A percentile compares a stretch with the other conserved stretches of the same genome.
These are phyloP conservation scores for Crioceris asparagi DNA, from an alignment of 2,888 invertebrate genomes.

Conservation along the genomic window DNA sequence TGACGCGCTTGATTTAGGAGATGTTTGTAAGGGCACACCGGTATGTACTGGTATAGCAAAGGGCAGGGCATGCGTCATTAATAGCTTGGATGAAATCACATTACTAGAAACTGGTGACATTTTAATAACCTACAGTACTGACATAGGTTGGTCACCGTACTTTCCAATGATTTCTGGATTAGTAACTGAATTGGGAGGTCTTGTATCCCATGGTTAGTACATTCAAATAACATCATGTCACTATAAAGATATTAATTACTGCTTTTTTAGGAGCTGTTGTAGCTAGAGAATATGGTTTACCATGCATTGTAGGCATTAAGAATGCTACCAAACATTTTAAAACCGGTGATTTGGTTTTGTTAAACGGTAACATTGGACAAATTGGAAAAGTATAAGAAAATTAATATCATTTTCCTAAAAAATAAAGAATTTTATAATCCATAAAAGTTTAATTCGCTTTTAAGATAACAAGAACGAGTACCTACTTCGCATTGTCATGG, in stretches of 20 bases:
- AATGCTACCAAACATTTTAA: conserved; percentile 55
- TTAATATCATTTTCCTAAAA: neutral
- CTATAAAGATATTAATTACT: neutral
- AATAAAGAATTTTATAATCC: too few species aligned
- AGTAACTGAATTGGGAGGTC: conserved; percentile 72
- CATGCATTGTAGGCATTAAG: conserved; percentile 67
- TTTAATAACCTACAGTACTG: conserved; percentile 64
- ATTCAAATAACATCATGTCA: conserved; percentile 1
- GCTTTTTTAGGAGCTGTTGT: conserved; percentile 61
- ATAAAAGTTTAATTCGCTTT: too few species aligned
- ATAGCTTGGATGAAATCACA: conserved; percentile 49
- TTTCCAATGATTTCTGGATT: conserved; percentile 69
- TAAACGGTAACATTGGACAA: conserved; percentile 42
- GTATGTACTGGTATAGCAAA: conserved; percentile 59
- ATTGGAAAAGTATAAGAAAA: conserved; percentile 17
- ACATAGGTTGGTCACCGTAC: conserved; percentile 79
- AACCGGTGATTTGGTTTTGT: conserved; percentile 52
- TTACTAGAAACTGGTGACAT: conserved; percentile 47
- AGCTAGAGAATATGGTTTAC: conserved; percentile 72
- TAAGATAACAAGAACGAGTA: too few species aligned
- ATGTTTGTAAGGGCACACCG: conserved; percentile 47
- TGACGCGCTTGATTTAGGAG: conserved; percentile 7
- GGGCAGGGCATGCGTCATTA: conserved; percentile 63
- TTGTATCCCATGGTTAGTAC: conserved; percentile 64
- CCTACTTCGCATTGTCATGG: too few species aligned